Conservation (phyloP, 53 echinoderm and acorn worm genomes). For the Hippasteria phrygiana region DNA sequence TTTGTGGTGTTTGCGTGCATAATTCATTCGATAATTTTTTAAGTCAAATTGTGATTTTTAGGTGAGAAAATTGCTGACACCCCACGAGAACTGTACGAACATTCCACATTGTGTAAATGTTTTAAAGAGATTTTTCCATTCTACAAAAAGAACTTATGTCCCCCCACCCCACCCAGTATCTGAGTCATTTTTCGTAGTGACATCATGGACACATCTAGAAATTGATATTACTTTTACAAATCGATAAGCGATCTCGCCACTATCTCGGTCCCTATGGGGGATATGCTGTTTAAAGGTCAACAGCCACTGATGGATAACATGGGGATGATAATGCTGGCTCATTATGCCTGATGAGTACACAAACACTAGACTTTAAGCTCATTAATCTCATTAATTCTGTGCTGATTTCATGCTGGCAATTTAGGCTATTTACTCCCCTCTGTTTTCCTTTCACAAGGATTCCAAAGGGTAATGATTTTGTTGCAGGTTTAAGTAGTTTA, state of each 20-base stretch:
- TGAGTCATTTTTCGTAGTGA: neutral
- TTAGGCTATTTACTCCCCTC: neutral
- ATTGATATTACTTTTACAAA: neutral
- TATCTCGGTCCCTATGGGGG: neutral
- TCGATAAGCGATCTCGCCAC: neutral
- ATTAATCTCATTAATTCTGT: neutral
- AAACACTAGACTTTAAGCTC: conserved; percentile 1
- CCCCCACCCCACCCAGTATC: neutral
- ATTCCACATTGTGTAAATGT: too few relatives aligned
- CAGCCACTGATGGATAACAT: neutral
- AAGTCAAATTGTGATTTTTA: too few relatives aligned
- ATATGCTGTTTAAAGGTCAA: neutral
- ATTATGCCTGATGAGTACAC: neutral
- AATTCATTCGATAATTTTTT: too few relatives aligned
- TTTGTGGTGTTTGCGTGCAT: too few relatives aligned
- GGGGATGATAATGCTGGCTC: neutral
- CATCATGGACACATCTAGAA: neutral
- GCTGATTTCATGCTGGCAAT: neutral
- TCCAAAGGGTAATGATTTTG: too few relatives aligned
- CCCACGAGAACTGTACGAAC: too few relatives aligned
- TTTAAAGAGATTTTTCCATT: too few relatives aligned
- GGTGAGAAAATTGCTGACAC: too few relatives aligned
- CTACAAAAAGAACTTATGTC: neutral
- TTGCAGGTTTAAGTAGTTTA: too few relatives aligned
- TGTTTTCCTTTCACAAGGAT: too few relatives aligned